phyloP scores from a whole-genome alignment of 2,888 invertebrate species.

The Sphaeridia pumilis region DNA sequence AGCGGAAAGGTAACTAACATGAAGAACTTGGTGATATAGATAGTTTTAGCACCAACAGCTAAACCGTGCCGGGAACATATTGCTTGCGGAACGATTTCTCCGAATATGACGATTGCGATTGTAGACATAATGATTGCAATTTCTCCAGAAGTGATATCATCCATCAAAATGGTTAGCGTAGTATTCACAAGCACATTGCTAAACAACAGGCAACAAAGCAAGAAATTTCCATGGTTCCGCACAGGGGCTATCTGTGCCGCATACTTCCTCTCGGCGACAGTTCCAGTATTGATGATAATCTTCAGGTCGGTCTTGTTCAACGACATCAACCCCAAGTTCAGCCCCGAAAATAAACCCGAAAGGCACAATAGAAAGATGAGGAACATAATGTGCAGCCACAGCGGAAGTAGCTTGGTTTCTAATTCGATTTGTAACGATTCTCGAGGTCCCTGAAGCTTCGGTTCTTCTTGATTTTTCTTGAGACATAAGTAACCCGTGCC shows the following conservation, averaged over 20 bases:
- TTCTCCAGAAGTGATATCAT: constrained; percentile 82
- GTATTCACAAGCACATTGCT: constrained; percentile 93
- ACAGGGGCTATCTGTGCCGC: constrained; percentile 85
- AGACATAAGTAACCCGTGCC: constrained; percentile 5
- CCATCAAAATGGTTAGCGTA: constrained; percentile 90
- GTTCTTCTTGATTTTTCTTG: background rate
- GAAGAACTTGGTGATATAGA: constrained; percentile 79
- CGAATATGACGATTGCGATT: constrained; percentile 83
- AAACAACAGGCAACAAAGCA: constrained; percentile 63
- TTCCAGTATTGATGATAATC: constrained; percentile 86
- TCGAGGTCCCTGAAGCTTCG: constrained; percentile 3
- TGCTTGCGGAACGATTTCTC: constrained; percentile 95
- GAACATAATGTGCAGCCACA: constrained; percentile 62
- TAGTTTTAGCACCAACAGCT: constrained; percentile 89
- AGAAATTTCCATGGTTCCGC: constrained; percentile 83
- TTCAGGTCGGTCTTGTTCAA: constrained; percentile 88
- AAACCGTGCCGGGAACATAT: constrained; percentile 90
- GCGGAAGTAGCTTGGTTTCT: constrained; percentile 45
- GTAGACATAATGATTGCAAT: constrained; percentile 86
- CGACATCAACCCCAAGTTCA: constrained; percentile 93
- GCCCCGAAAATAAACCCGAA: constrained; percentile 90
- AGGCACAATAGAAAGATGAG: constrained; percentile 64
- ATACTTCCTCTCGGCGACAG: constrained; percentile 66
- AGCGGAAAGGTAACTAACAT: constrained; percentile 89
- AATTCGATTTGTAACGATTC: constrained; percentile 11